phyloP scores from a whole-genome alignment of 1,140 invertebrate species.

The Drosophila aff. region DNA sequence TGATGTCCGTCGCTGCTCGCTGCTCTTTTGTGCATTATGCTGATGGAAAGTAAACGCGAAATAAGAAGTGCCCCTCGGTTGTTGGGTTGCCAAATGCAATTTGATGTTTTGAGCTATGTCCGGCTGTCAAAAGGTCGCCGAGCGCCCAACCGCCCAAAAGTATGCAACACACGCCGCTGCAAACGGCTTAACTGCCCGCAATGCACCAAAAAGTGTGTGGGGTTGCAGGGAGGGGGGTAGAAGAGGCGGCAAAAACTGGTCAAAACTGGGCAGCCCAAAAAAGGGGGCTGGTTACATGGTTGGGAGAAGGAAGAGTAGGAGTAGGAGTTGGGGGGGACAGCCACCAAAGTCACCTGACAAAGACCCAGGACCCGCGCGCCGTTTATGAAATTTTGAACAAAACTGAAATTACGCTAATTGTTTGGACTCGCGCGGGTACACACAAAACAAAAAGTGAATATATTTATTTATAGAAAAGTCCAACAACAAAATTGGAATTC shows the following conservation, averaged over 20 bases:
- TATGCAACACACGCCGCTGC: constrained; percentile 54
- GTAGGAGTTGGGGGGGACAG: neutral
- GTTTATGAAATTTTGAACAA: constrained; percentile 85
- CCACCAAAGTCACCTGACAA: constrained; percentile 33
- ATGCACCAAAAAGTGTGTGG: constrained; percentile 3
- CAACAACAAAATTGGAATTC: neutral
- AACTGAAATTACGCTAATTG: constrained; percentile 85
- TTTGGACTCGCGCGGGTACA: constrained; percentile 53
- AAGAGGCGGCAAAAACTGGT: constrained; percentile 25
- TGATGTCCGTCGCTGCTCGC: constrained; percentile 20
- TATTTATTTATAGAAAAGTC: neutral
- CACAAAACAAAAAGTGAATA: neutral
- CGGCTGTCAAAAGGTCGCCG: constrained; percentile 58
- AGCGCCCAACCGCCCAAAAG: constrained; percentile 58
- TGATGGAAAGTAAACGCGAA: constrained; percentile 52
- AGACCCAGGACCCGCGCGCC: constrained; percentile 22
- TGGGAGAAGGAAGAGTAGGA: no score
- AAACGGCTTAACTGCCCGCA: constrained; percentile 58
- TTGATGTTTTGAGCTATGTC: constrained; percentile 40
- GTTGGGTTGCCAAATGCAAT: constrained; percentile 32
- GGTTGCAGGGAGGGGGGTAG: neutral
- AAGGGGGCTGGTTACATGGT: no score
- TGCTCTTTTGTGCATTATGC: constrained; percentile 42
- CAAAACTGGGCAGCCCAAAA: constrained; percentile 1
- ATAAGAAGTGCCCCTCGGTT: constrained; percentile 20